Base-by-base conservation (phyloP, 2,888 invertebrate species). In the Druceiella hillmani region DNA sequence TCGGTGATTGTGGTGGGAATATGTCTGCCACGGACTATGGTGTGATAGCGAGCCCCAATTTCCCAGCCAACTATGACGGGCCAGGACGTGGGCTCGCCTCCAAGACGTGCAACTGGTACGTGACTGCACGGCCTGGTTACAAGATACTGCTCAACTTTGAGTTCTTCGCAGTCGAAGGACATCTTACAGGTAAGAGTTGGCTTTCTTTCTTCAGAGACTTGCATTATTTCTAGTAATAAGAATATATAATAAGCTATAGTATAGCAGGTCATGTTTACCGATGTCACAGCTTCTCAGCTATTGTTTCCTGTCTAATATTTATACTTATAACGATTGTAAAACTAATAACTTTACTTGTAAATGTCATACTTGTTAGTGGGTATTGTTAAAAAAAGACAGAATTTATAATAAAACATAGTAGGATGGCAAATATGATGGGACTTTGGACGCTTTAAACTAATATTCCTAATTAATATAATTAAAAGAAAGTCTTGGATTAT, bases 81-180 rank as follows among this genome's bases (percentile, higher is more conserved):
- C 89, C 89, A 2, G 72, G 79, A 28, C 79, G 81, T 49, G 85
- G 84, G 36, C 74, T 83, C 50, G 85, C 90, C 33, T 88, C 88
- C 49, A 83, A 86, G 62, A 89, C 88, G 46, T 99, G 98, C 72
- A 93, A 97, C 67, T 99, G 98, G 98, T 88, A 87, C 61, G 87
- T 99, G 58, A 84, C 81, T 45, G 93, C 91, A 42, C 78, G 86
- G 50, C 84, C 87, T 17, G 83, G 83, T 52, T 87, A 90, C 62
- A 82, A 85, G 58, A 83, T 99, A 54, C 79, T 97, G 59, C 79
- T 99, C 57, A 86, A 90, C 63, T 91, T 98, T 62, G 86, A 90
- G 58, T 77, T 80, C 48, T 94, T 99, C 59, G 86, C 87, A 37
- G 87, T 98, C 40, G 98, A 99, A 66, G 98, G 98, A 48, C 87